phyloP scores from a whole-genome alignment of 2,888 invertebrate genomes.

The Heliconius charithonia region DNA sequence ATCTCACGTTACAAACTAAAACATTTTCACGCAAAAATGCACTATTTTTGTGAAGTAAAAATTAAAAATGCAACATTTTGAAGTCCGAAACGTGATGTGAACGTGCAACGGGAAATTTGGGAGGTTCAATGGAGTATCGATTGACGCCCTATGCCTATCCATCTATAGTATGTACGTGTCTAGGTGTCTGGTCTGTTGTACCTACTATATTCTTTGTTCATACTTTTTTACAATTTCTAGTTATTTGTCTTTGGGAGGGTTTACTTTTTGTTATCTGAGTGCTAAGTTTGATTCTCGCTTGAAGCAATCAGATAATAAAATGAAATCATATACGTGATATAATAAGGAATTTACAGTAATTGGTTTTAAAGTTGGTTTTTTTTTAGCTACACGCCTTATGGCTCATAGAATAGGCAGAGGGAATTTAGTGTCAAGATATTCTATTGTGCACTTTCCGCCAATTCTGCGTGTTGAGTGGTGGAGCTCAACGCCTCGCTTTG shows the following conservation, averaged over 20 bases:
- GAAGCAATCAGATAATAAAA: not conserved
- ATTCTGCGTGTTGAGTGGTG: not conserved
- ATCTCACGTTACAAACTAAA: slow-evolving; percentile 14
- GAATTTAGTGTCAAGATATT: too few species aligned
- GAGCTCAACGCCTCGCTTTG: not conserved
- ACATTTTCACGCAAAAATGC: slow-evolving; percentile 24
- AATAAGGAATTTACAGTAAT: too few species aligned
- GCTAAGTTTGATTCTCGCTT: not conserved
- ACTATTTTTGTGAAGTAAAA: slow-evolving; percentile 20
- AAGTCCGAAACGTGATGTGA: slow-evolving; percentile 34
- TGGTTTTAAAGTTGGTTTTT: too few species aligned
- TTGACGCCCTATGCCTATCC: slow-evolving; percentile 31
- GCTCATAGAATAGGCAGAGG: too few species aligned
- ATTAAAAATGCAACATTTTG: slow-evolving; percentile 32
- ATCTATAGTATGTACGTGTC: slow-evolving; percentile 7
- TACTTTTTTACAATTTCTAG: not conserved
- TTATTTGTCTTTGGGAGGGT: not conserved
- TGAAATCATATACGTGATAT: too few species aligned
- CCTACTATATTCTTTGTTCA: not conserved
- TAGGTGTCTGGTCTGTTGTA: slow-evolving; percentile 29
- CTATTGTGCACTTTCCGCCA: too few species aligned
- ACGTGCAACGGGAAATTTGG: slow-evolving; percentile 37
- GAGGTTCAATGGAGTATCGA: slow-evolving; percentile 40
- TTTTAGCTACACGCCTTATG: too few species aligned
- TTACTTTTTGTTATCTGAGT: not conserved